Evolutionary conservation across 2,113 vertebrate genomes (phyloP).

Genomic region (Labrus mixtus): DNA sequence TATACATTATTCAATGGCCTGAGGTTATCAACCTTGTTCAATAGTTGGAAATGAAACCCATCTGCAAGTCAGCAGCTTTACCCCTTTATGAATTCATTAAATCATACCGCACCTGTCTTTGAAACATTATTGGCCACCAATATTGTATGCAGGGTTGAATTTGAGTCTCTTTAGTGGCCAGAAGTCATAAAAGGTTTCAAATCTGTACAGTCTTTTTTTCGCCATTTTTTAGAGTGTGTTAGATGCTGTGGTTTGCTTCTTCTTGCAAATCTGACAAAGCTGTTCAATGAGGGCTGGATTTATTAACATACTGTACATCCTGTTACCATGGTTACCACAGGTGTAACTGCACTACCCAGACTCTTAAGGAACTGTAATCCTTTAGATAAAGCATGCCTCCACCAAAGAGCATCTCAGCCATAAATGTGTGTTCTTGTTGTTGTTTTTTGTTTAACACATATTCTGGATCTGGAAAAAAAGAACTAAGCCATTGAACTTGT

Average conservation of each 20-base stretch:
- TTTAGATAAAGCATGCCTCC: slow-evolving; percentile 5
- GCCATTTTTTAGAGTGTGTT: too few relatives aligned
- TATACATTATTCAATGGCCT: background rate
- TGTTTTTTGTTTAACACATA: background rate
- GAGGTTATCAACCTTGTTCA: too few relatives aligned
- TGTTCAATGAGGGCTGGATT: background rate
- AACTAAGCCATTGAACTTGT: background rate
- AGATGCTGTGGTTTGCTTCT: background rate
- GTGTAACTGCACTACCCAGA: background rate
- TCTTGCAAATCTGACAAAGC: slow-evolving; percentile 5
- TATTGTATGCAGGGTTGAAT: too few relatives aligned
- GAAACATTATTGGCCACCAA: background rate
- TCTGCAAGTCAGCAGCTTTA: background rate
- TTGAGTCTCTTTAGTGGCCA: too few relatives aligned
- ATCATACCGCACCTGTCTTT: background rate
- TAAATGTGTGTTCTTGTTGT: background rate
- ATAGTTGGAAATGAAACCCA: too few relatives aligned
- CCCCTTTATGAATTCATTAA: background rate
- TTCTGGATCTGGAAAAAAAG: background rate
- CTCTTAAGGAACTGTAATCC: background rate
- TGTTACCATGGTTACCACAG: slow-evolving; percentile 29
- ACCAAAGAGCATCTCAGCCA: background rate
- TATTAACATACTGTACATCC: background rate
- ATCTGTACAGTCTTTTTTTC: too few relatives aligned
- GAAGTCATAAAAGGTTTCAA: too few relatives aligned